A percentile compares a stretch with the other conserved stretches of the same genome.
phyloP scores from a whole-genome alignment of 92 coral and sea anemone species.

The Heliopora coerulea region DNA sequence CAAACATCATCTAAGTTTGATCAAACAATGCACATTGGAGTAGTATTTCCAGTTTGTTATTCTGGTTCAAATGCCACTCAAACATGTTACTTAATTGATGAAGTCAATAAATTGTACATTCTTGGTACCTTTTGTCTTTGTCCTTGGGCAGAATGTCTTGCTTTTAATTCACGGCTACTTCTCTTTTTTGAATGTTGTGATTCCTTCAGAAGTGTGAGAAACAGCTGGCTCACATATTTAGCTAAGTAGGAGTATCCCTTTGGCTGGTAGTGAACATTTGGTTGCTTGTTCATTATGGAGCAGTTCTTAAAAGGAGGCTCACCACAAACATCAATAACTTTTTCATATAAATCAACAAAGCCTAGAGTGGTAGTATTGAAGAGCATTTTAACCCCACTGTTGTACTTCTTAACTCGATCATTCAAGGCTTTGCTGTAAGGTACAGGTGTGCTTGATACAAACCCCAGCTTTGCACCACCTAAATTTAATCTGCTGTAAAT shows the following conservation, averaged over 20 bases:
- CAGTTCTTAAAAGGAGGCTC: conserved; percentile 56
- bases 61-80: no score
- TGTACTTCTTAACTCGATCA: conserved; percentile 56
- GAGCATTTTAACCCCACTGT: conserved; percentile 61
- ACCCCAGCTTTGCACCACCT: conserved; percentile 59
- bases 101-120: no score
- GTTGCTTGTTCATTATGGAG: conserved; percentile 47
- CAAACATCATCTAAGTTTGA: no score
- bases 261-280: conserved; percentile 68
- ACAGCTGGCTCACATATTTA: conserved; percentile 38
- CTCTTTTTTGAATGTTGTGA: no score
- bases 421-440: conserved; percentile 52
- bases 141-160: no score
- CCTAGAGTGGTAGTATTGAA: conserved; percentile 35
- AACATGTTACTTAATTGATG: no score
- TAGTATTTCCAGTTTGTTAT: no score
- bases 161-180: no score
- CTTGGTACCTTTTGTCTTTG: no score
- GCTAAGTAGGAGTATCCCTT: conserved; percentile 66
- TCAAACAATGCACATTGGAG: no score
- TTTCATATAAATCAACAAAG: conserved; percentile 62
- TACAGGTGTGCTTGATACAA: conserved; percentile 65
- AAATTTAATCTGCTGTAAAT: conserved; percentile 45
- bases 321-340: conserved; percentile 65
- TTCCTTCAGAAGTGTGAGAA: conserved; percentile 32